Evolutionary conservation across 2,888 invertebrate genomes (phyloP).

Genomic region (Ctenicera cuprea): DNA sequence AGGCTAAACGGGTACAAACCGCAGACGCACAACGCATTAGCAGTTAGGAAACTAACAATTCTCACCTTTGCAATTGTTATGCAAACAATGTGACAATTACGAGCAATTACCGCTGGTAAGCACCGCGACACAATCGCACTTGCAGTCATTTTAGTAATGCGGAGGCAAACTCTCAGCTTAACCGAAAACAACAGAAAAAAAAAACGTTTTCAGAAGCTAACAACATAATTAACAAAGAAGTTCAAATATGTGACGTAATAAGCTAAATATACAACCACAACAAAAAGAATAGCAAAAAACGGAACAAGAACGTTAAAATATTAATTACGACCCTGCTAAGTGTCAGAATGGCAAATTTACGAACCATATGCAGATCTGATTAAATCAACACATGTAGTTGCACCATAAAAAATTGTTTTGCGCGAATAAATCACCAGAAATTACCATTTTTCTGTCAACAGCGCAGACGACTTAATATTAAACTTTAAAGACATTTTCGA

Average conservation of each 20-base stretch:
- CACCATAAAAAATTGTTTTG: slow-evolving; percentile 32
- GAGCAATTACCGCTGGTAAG: slow-evolving; percentile 33
- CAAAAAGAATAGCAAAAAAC: no score
- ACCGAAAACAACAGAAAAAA: no score
- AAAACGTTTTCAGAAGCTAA: no score
- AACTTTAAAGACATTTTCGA: slow-evolving; percentile 50
- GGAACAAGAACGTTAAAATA: background rate
- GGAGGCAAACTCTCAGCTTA: no score
- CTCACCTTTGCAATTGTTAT: slow-evolving; percentile 35
- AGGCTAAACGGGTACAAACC: slow-evolving; percentile 6
- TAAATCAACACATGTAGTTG: slow-evolving; percentile 41
- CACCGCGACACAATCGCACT: slow-evolving; percentile 18
- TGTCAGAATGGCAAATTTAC: slow-evolving; percentile 17
- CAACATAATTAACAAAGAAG: no score
- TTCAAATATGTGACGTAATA: no score
- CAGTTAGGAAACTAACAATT: slow-evolving; percentile 10
- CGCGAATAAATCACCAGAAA: slow-evolving; percentile 54
- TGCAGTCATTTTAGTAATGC: background rate
- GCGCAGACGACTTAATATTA: slow-evolving; percentile 20
- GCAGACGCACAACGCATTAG: slow-evolving; percentile 1
- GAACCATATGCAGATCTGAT: slow-evolving; percentile 34
- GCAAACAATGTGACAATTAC: slow-evolving; percentile 40
- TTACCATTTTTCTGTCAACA: slow-evolving; percentile 52
- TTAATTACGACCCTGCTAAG: slow-evolving; percentile 5
- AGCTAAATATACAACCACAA: no score